Conservation (phyloP, 2,113 vertebrate genomes). For the Chinchilla lanigera region DNA sequence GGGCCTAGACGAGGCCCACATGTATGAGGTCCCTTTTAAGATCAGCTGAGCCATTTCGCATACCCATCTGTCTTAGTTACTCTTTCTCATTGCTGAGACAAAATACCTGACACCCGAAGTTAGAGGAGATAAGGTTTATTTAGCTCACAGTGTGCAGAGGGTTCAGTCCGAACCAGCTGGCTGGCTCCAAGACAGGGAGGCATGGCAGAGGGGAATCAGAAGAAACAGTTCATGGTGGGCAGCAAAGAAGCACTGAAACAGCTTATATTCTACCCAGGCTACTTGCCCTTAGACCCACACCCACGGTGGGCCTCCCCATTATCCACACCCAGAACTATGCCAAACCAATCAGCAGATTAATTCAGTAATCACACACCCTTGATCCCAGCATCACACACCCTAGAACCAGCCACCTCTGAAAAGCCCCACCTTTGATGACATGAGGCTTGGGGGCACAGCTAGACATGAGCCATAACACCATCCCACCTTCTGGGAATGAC, state of each 20-base stretch:
- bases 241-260: not conserved
- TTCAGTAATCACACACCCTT: not conserved
- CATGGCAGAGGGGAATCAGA: not conserved
- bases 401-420: not conserved
- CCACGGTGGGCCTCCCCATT: not conserved
- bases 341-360: not conserved
- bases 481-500: not conserved
- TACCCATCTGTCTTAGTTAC: not conserved
- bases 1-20: not conserved
- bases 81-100: not conserved
- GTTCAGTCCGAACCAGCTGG: not conserved
- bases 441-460: not conserved
- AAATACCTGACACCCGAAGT: not conserved
- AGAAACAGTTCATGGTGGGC: not conserved
- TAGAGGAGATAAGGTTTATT: not conserved
- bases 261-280: not conserved
- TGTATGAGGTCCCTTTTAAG: not conserved
- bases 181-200: not conserved
- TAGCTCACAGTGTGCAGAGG: not conserved
- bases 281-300: not conserved
- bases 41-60: not conserved
- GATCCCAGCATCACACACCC: not conserved
- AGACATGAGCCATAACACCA: not conserved
- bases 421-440: not conserved
- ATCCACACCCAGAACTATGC: not conserved